Percentiles rank a stretch among this genome's conserved stretches.
phyloP scores from a whole-genome alignment of 2,113 vertebrate species.

The Chunga burmeisteri region DNA sequence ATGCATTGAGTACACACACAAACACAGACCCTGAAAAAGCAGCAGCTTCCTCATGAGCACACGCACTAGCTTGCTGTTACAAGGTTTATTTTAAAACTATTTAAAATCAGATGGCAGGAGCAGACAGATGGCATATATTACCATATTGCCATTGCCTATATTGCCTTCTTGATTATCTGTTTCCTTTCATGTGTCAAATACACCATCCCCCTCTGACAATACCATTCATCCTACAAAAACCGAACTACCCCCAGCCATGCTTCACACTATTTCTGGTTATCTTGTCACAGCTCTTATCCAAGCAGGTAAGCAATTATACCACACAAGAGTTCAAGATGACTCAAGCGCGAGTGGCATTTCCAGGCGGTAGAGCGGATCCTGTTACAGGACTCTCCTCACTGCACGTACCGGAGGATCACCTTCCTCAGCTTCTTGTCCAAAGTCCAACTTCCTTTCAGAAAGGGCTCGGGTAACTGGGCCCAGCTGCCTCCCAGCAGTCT shows the following conservation, averaged over 20 bases:
- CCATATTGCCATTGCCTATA: neutral
- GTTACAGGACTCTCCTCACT: neutral
- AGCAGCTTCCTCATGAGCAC: neutral
- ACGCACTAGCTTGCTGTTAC: neutral
- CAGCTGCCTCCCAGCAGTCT: neutral
- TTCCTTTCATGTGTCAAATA: conserved; percentile 37
- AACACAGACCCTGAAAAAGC: conserved; percentile 1
- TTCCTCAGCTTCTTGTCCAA: neutral
- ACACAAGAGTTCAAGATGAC: neutral
- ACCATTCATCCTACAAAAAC: neutral
- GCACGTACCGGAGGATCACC: neutral
- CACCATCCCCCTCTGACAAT: neutral
- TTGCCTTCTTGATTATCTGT: conserved; percentile 20
- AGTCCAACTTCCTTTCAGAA: neutral
- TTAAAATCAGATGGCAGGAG: conserved; percentile 5
- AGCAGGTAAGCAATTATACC: neutral
- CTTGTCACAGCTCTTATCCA: neutral
- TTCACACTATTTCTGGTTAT: neutral
- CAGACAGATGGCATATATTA: conserved; percentile 26
- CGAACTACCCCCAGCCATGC: neutral
- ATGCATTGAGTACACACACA: neutral
- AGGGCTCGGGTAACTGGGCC: neutral
- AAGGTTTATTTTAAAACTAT: neutral
- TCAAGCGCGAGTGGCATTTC: neutral
- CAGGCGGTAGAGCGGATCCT: neutral